Base-by-base conservation (phyloP, 2,888 invertebrate genomes). In the Petrolisthes manimaculis region DNA sequence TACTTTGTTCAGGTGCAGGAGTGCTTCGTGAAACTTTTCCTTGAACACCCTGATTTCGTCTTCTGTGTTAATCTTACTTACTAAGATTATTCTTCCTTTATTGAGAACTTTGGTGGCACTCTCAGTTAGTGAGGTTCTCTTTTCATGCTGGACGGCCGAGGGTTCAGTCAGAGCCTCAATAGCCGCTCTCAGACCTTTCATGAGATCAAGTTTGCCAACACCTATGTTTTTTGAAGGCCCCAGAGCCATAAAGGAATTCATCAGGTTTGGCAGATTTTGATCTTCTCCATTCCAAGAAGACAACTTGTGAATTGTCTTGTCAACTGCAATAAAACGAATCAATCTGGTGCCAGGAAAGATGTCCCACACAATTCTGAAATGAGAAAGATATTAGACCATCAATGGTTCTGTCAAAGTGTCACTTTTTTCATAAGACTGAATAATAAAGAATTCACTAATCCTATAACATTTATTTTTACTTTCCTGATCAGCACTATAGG, bases 331-430 rank as follows among this genome's bases (percentile, higher is more conserved):
- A 93, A 98, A 97, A 89, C 97, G 95, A 24, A 97, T 95, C 93
- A 97, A 93, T 94, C 97, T 97, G 89, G 96, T 96, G 89, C 95
- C 95, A 0, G 98, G 98, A 94, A 97, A 99, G n/a, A 99, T 94
- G 93, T 99, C 99, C 97, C 97, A 98, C 0, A 98, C 97, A 92
- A 99, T 97, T 53, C 90, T 90, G 89, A 74, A 83, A 86, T 54
- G n/a, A 77, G 75, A 80, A 75, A 86, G 37, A 37, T 0, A 37
- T 37, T 37, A 37, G 37, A 37, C 37, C 37, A 37, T 0, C 37
- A 1, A 37, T 37, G 37, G 2, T 37, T 37, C 37, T 37, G 37
- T 37, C 37, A 37, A 37, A 37, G 37, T 37, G 37, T 37, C 37
- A 37, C 37, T 1, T 37, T 37, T 2, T 37, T 37, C 37, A 37